phyloP scores from a whole-genome alignment of 1,140 invertebrate species.

The Aphis craccivora region DNA sequence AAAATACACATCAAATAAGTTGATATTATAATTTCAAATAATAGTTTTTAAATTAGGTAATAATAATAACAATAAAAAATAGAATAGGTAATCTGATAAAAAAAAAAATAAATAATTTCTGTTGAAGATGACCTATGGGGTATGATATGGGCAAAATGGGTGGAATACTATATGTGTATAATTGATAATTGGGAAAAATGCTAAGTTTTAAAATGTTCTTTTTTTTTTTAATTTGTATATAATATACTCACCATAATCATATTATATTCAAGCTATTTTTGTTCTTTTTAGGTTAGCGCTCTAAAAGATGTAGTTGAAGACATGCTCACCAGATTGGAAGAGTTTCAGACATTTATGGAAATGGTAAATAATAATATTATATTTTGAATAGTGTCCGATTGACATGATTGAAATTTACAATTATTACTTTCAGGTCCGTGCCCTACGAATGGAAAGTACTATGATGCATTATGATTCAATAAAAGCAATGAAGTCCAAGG shows the following conservation, averaged over 20 bases:
- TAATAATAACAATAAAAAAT: no score
- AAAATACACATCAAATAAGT: no score
- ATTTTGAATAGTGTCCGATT: not conserved
- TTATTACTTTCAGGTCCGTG: conserved; percentile 14
- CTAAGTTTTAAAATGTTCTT: no score
- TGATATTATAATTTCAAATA: no score
- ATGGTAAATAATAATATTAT: conserved; percentile 33
- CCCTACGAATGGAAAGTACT: conserved; percentile 35
- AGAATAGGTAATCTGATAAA: no score
- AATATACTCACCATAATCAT: not conserved
- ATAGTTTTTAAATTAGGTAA: no score
- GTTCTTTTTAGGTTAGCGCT: not conserved
- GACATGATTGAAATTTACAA: not conserved
- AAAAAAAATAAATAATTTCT: no score
- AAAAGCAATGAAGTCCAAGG: conserved; percentile 37
- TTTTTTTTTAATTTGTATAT: no score
- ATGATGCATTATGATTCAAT: conserved; percentile 40
- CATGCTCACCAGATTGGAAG: conserved; percentile 44
- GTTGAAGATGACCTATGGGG: no score
- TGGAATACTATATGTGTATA: no score
- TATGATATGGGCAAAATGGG: no score
- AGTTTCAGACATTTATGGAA: conserved; percentile 56
- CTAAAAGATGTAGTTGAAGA: conserved; percentile 48
- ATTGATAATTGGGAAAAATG: no score
- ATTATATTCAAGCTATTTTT: not conserved